Evolutionary conservation across 1,140 invertebrate genomes (phyloP), one percentile per base, ranked within the genome.

Genomic region (Solenopsis fugax): DNA sequence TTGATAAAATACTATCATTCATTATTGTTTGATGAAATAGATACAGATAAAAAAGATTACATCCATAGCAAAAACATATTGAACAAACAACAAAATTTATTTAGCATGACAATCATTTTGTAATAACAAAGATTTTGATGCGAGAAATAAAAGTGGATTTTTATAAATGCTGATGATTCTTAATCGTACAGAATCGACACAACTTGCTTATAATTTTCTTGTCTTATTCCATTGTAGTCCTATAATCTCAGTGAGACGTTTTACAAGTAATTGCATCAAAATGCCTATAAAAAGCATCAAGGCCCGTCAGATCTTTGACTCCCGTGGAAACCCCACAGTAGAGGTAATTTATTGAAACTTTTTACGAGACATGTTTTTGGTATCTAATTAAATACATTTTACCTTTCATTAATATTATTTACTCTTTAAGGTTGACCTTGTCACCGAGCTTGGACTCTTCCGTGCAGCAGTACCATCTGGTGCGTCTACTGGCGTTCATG

Each of bases 281-380:
- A 98, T 97, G 97, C 96, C 97, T 58, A 97, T 98, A 93, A 96
- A 97, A 95, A 97, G 97, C 86, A 98, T 99, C 93, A 97, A 97
- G 92, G 99, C 99, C 88, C 98, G 99, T 95, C 98, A 99, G 96
- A 99, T 99, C 94, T 99, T 98, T 95, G 99, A 99, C 95, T 99
- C 99, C 88, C 98, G 99, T 96, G 99, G 99, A 86, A 99, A 99
- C 94, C 99, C 99, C 86, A 99, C 99, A 65, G 98, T 99, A 67
- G 99, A 99, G 96, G 99, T 96, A 92, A 93, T 75, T 89, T 34
- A 24, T 75, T 86, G 29, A 4, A 64, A 45, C 12, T 41, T 37
- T n/a, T 41, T 41, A 6, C 7, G 7, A 1, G 4, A 52, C 7
- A 50, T 24, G 2, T 10, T 6, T 78, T 0, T 62, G n/a, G 1